These are phyloP conservation scores for Kuschelorhynchus macadamiae DNA, from an alignment of 2,888 invertebrate species.

Conservation along the genomic window DNA sequence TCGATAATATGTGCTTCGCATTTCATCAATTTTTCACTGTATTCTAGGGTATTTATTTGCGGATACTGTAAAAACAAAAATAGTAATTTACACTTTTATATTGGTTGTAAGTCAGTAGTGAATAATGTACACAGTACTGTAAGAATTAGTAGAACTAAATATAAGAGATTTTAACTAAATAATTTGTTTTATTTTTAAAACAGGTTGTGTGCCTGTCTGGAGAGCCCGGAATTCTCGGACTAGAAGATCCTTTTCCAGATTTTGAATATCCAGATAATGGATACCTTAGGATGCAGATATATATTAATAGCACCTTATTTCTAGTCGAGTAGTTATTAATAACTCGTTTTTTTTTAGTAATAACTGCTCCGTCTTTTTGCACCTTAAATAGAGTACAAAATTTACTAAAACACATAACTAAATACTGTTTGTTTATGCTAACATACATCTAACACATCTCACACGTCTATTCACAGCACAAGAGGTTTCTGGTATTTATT, in stretches of 20 bases:
- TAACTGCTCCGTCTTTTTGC: conserved; percentile 38
- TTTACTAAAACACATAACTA: conserved; percentile 14
- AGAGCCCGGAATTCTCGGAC: conserved; percentile 53
- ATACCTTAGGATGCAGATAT: conserved; percentile 55
- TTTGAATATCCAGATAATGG: conserved; percentile 51
- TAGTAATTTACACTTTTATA: conserved; percentile 3
- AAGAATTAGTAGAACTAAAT: conserved; percentile 24
- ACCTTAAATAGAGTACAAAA: conserved; percentile 47
- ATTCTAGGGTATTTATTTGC: conserved; percentile 57
- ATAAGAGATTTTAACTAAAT: conserved; percentile 40
- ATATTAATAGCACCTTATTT: conserved; percentile 22
- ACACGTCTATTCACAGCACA: conserved; percentile 24
- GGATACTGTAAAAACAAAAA: conserved; percentile 52
- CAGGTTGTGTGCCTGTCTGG: conserved; percentile 61
- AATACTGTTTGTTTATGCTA: conserved; percentile 34
- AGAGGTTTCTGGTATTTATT: conserved; percentile 40
- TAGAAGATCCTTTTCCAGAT: conserved; percentile 48
- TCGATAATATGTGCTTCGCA: too few relatives aligned
- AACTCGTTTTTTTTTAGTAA: conserved; percentile 15
- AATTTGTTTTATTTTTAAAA: conserved; percentile 59
- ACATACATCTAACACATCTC: conserved; percentile 25
- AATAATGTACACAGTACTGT: conserved; percentile 12
- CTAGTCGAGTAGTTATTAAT: conserved; percentile 34
- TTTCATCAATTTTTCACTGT: conserved; percentile 54
- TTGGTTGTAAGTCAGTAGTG: conserved; percentile 1